These are phyloP conservation scores for Euthynnus affinis DNA, from an alignment of 2,797 vertebrate species.

Conservation along the genomic window DNA sequence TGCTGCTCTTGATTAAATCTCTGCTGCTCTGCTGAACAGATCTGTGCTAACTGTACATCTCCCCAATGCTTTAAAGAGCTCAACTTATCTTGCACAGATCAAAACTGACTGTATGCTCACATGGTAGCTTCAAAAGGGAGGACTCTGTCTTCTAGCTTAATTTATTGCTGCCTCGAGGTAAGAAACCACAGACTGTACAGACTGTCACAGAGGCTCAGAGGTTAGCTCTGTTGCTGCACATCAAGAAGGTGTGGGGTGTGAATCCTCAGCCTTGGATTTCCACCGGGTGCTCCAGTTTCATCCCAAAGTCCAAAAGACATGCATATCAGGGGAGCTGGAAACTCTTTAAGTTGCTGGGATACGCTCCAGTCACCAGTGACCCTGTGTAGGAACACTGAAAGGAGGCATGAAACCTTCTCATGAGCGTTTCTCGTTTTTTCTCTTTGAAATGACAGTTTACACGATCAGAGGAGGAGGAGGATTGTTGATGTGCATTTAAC, in stretches of 20 bases:
- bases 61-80: neutral
- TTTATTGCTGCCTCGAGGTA: neutral
- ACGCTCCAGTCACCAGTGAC: constrained; percentile 23
- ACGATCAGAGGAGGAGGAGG: neutral
- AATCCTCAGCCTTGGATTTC: neutral
- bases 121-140: neutral
- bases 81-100: neutral
- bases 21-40: neutral
- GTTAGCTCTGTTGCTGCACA: neutral
- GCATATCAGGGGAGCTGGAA: neutral
- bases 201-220: neutral
- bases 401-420: neutral
- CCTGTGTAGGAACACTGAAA: neutral
- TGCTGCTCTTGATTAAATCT: constrained; percentile 8
- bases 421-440: constrained; percentile 1
- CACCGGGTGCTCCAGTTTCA: constrained; percentile 1
- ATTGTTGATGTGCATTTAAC: neutral
- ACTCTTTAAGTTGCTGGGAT: constrained; percentile 1
- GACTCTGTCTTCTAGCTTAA: neutral
- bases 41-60: neutral
- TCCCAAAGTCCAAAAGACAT: constrained; percentile 9
- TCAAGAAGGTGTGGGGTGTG: neutral
- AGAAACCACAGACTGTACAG: neutral
- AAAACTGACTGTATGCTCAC: neutral
- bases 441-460: neutral